Evolutionary conservation across 2,113 vertebrate species (phyloP).

Genomic region (Nothobranchius kuhntae): DNA sequence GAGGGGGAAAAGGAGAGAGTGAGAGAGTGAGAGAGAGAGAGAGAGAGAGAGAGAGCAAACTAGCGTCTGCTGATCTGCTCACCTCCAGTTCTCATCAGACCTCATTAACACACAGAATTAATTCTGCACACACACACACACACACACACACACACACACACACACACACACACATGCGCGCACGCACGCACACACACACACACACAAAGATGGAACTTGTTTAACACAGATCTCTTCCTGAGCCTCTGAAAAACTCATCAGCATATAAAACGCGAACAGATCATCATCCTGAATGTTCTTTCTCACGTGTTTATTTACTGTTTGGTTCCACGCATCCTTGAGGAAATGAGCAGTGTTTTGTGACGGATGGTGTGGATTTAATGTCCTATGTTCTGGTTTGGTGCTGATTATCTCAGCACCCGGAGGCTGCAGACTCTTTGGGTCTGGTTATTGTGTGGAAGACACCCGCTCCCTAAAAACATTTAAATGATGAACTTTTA

Average conservation of each 20-base stretch:
- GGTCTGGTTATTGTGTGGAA: no score
- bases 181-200: constrained; percentile 9
- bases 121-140: constrained; percentile 2
- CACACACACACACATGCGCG: neutral
- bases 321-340: constrained; percentile 1
- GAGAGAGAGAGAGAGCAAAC: constrained; percentile 44
- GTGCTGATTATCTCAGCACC: no score
- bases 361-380: no score
- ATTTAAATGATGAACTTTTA: no score
- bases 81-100: constrained; percentile 63
- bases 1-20: constrained; percentile 59
- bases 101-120: constrained; percentile 60
- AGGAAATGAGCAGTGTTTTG: neutral
- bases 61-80: constrained; percentile 61
- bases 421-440: no score
- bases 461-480: no score
- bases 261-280: neutral
- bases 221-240: neutral
- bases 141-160: neutral
- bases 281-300: neutral
- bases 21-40: no score
- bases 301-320: neutral
- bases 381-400: no score
- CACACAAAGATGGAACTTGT: neutral
- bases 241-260: neutral